Evolutionary conservation across 2,797 vertebrate species (phyloP), one percentile per base, ranked within the genome.

Genomic region (Danio albolineatus): DNA sequence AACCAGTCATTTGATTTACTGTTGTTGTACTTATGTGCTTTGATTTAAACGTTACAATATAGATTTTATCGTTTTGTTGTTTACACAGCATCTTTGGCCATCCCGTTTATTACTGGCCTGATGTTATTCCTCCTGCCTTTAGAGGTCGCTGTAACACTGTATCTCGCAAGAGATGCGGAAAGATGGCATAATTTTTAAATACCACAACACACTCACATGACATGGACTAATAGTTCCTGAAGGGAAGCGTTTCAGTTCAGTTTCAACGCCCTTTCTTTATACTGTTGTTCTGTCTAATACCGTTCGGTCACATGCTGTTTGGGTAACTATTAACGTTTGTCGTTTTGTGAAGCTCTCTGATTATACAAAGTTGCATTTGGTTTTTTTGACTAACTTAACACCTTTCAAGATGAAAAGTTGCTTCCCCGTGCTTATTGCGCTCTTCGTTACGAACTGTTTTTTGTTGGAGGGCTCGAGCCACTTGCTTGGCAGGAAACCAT

Each of bases 91-190:
- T 39, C 10, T 71, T 28, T 12, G 66, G 5, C n/a, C 4, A 16
- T 8, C 41, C 14, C 4, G 49, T 43, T 7, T 53, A 7, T 13
- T 14, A 21, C 2, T 6, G n/a, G n/a, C 17, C 17, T 57, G 66
- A 2, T 43, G 17, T 10, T 9, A 70, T 44, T 79, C 81, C 83
- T 86, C 86, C 86, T 16, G 57, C 76, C 85, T 28, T 7, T 28
- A 81, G 86, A 16, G 79, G 81, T 21, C 79, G 36, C 84, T 82
- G 57, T 73, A 38, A 4, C n/a, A 10, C 38, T 12, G 2, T 16
- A 53, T 28, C 7, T 19, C 17, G 8, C 5, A 12, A 10, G n/a
- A 46, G n/a, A 81, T 67, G 79, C 80, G 85, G 80, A 79, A 69
- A 71, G 38, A 16, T n/a, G 5, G 39, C 56, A 21, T 76, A 62